Conservation (phyloP, 2,113 vertebrate genomes). For the Rynchops niger region DNA sequence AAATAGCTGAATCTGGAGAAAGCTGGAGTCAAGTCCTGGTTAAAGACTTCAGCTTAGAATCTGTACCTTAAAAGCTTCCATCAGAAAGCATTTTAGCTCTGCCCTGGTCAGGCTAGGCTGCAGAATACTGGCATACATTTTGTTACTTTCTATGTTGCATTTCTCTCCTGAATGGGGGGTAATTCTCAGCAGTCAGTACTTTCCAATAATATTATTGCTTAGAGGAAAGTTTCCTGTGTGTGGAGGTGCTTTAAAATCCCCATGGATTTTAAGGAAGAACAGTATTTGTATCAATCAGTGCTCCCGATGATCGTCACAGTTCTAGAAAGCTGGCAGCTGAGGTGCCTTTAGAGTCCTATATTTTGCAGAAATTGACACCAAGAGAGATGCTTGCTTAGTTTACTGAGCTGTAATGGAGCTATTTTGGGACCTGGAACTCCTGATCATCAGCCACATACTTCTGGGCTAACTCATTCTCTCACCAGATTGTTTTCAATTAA, state of each 20-base stretch:
- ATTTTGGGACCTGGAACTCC: slow-evolving; percentile 2
- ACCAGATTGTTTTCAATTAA: slow-evolving; percentile 20
- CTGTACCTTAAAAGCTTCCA: background rate
- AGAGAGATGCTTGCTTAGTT: background rate
- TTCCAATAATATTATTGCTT: background rate
- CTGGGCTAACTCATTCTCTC: slow-evolving; percentile 7
- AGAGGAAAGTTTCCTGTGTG: background rate
- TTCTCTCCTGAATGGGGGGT: background rate
- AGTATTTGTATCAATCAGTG: background rate
- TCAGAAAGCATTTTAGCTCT: background rate
- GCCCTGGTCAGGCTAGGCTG: background rate
- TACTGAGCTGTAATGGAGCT: background rate
- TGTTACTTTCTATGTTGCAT: background rate
- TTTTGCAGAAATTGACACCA: background rate
- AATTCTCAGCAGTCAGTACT: background rate
- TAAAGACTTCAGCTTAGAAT: background rate
- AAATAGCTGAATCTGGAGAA: background rate
- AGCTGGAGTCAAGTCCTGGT: background rate
- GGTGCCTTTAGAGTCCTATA: background rate
- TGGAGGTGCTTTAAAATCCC: background rate
- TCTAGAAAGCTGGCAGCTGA: background rate
- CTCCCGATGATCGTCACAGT: background rate
- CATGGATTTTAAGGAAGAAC: background rate
- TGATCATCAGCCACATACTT: background rate
- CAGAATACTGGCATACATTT: background rate